phyloP scores from a whole-genome alignment of 2,797 vertebrate species.

The Sternotherus odoratus region DNA sequence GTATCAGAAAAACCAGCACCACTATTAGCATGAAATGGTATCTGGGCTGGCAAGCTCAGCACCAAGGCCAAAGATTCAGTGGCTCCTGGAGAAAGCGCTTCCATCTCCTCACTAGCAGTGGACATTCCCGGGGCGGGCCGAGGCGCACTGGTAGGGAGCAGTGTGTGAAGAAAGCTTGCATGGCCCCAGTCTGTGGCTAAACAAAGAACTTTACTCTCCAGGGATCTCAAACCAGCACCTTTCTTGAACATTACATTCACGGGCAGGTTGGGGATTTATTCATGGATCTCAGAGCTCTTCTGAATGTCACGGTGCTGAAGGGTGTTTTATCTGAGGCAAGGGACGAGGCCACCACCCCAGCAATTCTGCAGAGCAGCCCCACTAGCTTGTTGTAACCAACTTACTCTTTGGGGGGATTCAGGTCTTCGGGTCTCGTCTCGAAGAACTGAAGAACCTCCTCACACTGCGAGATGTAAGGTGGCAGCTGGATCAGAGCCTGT shows the following conservation, averaged over 20 bases:
- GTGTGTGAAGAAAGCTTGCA: background rate
- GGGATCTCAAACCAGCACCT: background rate
- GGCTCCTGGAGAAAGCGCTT: background rate
- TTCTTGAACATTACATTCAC: background rate
- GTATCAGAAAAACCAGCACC: background rate
- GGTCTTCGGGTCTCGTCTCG: conserved; percentile 95
- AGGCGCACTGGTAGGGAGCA: background rate
- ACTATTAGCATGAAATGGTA: background rate
- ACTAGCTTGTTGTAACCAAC: conserved; percentile 56
- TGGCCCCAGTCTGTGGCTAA: background rate
- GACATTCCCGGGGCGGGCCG: fast-evolving
- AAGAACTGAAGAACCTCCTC: conserved; percentile 98
- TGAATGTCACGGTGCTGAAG: background rate
- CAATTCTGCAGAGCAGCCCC: background rate
- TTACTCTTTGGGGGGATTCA: conserved; percentile 97
- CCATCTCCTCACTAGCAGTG: background rate
- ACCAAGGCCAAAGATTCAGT: background rate
- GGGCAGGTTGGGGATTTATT: fast-evolving
- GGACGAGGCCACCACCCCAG: background rate
- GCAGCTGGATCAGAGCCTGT: conserved; percentile 96
- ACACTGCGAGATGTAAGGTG: conserved; percentile 97
- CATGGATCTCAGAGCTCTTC: background rate
- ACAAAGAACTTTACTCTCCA: background rate
- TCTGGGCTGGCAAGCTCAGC: background rate
- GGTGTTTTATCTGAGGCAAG: background rate